Evolutionary conservation across 1,140 invertebrate species (phyloP).

Genomic region (Microplitis demolitor): DNA sequence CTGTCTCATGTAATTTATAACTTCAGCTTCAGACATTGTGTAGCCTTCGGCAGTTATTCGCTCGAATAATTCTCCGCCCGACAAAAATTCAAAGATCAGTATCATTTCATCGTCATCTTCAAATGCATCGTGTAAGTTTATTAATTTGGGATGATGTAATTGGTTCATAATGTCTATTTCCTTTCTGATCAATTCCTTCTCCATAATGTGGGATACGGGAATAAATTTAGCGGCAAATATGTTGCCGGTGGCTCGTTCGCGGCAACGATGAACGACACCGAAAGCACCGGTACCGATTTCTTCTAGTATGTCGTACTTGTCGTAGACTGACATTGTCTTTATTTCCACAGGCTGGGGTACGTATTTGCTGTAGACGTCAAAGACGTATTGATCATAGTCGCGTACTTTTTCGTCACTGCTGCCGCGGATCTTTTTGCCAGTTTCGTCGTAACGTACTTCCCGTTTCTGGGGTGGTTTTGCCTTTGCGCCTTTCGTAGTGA

Average conservation of each 20-base stretch:
- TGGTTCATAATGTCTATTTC: slow-evolving; percentile 99
- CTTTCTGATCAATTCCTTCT: slow-evolving; percentile 95
- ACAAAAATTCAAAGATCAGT: slow-evolving; percentile 97
- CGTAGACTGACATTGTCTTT: slow-evolving; percentile 92
- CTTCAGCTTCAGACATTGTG: slow-evolving; percentile 98
- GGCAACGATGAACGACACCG: slow-evolving; percentile 96
- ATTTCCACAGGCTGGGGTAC: slow-evolving; percentile 96
- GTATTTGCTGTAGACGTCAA: slow-evolving; percentile 96
- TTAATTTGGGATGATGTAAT: slow-evolving; percentile 94
- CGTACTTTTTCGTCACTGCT: slow-evolving; percentile 86
- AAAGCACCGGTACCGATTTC: slow-evolving; percentile 99
- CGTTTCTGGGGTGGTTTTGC: slow-evolving; percentile 79
- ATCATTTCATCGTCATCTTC: slow-evolving; percentile 99
- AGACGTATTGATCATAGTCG: slow-evolving; percentile 97
- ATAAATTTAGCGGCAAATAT: slow-evolving; percentile 99
- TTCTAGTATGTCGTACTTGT: slow-evolving; percentile 98
- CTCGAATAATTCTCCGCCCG: slow-evolving; percentile 98
- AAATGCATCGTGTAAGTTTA: slow-evolving; percentile 98
- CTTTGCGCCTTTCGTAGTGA: slow-evolving; percentile 81
- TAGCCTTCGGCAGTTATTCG: slow-evolving; percentile 97
- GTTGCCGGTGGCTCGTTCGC: slow-evolving; percentile 93
- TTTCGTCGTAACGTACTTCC: slow-evolving; percentile 85
- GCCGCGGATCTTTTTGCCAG: slow-evolving; percentile 90
- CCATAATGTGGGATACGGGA: slow-evolving; percentile 91
- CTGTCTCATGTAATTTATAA: slow-evolving; percentile 98